Conservation (phyloP, 2,888 invertebrate species). For the Diaprepes abbreviatus region DNA sequence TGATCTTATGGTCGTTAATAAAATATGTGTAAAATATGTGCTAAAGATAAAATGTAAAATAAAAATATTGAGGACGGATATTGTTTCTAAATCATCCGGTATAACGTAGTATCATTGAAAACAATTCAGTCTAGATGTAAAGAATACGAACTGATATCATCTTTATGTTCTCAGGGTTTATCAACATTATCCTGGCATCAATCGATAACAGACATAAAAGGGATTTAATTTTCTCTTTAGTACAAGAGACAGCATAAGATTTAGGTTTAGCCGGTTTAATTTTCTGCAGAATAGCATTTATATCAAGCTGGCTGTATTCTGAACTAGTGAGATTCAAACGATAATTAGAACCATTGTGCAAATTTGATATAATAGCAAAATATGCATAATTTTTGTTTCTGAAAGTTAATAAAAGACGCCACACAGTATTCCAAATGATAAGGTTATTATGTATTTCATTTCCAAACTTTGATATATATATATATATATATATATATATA, state of each 20-base stretch:
- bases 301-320: not conserved
- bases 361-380: not conserved
- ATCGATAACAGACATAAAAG: conserved; percentile 22
- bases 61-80: too few species aligned
- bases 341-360: not conserved
- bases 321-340: not conserved
- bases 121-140: conserved; percentile 3
- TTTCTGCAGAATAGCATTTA: conserved; percentile 18
- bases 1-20: too few species aligned
- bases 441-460: too few species aligned
- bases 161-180: conserved; percentile 12
- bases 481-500: too few species aligned
- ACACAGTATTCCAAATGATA: too few species aligned
- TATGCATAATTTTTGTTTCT: too few species aligned
- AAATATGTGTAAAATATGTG: too few species aligned
- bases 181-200: conserved; percentile 18
- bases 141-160: conserved; percentile 23
- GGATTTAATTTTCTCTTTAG: conserved; percentile 26
- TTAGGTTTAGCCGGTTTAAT: conserved; percentile 14
- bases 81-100: too few species aligned
- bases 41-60: too few species aligned
- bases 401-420: too few species aligned
- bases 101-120: not conserved
- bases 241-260: conserved; percentile 16
- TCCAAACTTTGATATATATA: too few species aligned